phyloP scores from a whole-genome alignment of 2,797 vertebrate genomes.

The Acridotheres tristis region DNA sequence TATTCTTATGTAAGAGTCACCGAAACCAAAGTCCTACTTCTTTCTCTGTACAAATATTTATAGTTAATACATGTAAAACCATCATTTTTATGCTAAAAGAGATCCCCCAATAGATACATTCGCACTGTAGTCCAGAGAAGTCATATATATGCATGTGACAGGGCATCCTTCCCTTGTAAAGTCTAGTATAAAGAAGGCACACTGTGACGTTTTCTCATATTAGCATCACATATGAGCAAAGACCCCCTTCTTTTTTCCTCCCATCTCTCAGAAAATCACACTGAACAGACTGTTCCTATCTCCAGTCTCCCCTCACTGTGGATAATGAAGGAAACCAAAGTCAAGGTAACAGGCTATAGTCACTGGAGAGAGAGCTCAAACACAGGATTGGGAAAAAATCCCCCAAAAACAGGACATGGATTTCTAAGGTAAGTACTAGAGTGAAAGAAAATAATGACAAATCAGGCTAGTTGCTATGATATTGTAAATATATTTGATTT shows the following conservation, averaged over 20 bases:
- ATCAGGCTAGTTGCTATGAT: neutral
- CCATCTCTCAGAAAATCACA: neutral
- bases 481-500: neutral
- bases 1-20: neutral
- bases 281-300: neutral
- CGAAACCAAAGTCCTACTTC: neutral
- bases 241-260: accelerated
- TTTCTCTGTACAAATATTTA: neutral
- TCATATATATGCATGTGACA: neutral
- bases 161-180: neutral
- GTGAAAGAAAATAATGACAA: neutral
- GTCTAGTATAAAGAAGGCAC: neutral
- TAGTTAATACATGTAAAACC: neutral
- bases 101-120: neutral
- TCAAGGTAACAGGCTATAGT: neutral
- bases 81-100: neutral
- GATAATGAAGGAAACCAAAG: neutral
- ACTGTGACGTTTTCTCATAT: neutral
- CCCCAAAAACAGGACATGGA: no score
- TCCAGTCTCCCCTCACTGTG: neutral
- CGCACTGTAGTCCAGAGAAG: neutral
- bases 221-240: neutral
- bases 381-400: neutral
- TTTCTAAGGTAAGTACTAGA: neutral
- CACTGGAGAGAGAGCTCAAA: neutral